Evolutionary conservation across 2,888 invertebrate genomes (phyloP), one percentile per base, ranked within the genome.

Genomic region (Strigamia crassipes): DNA sequence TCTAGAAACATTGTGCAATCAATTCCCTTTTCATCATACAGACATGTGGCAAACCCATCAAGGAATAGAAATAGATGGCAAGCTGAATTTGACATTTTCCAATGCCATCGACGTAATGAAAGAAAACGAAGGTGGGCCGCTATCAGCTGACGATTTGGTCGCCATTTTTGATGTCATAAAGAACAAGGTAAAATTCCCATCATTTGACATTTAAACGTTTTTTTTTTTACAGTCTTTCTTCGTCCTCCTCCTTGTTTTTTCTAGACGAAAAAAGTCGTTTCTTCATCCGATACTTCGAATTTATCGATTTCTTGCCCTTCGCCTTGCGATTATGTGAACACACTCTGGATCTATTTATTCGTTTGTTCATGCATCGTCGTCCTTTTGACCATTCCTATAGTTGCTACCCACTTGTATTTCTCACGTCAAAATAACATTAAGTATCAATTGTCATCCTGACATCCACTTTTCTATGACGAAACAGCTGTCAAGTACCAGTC

Each of bases 251-350:
- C 27, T 27, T 27, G n/a, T 31, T 21, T 4, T 80, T 80, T 10
- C 15, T 18, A 80, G 80, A 80, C 80, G 18, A 31, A 46, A 31
- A 80, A 80, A 9, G 12, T 18, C 10, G 18, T 27, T 15, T 21
- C 18, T 18, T 78, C 78, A n/a, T 6, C 46, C 10, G 80, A 56
- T 15, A 61, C 38, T 9, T 81, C 66, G 23, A 61, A 9, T 23
- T 12, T 61, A 15, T 23, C 66, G 13, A 81, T 81, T 27, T 73
- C 81, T 21, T 81, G 81, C 73, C 81, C 81, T 13, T 10, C 73
- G n/a, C 81, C 81, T 15, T 81, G 81, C 73, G 77, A 81, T 81
- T 81, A 81, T 23, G 27, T 81, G 15, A 81, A 73, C 38, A 81
- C 81, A 9, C 23, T 81, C 18, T 81, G 81, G 81, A 81, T 81